phyloP scores from a whole-genome alignment of 2,888 invertebrate species.

The Eurytoma adleriae region DNA sequence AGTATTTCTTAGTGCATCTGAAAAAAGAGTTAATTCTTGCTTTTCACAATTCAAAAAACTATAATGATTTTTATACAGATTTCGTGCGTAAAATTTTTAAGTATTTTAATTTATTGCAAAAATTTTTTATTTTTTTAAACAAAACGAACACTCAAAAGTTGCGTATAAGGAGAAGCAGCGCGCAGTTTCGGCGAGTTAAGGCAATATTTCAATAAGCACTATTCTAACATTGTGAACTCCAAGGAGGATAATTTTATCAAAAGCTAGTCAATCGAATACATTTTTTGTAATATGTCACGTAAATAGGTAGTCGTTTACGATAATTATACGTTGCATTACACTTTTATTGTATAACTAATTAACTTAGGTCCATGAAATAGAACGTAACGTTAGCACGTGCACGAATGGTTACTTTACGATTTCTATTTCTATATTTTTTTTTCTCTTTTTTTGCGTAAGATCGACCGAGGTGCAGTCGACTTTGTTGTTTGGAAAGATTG shows the following conservation, averaged over 20 bases:
- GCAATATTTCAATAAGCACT: conserved; percentile 54
- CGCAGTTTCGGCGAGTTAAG: conserved; percentile 33
- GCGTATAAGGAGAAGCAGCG: conserved; percentile 12
- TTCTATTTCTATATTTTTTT: conserved; percentile 25
- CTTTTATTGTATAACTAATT: conserved; percentile 54
- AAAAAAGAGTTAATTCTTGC: too few relatives aligned
- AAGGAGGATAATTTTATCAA: conserved; percentile 53
- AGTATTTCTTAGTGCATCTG: too few relatives aligned
- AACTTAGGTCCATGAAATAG: conserved; percentile 47
- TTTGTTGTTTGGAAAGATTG: conserved; percentile 54
- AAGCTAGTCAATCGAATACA: conserved; percentile 59
- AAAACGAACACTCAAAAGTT: background rate
- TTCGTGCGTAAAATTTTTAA: too few relatives aligned
- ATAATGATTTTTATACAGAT: too few relatives aligned
- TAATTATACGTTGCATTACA: conserved; percentile 55
- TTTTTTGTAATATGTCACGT: conserved; percentile 57
- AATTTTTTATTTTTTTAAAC: background rate
- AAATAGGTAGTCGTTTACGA: conserved; percentile 53
- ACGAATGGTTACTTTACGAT: conserved; percentile 38
- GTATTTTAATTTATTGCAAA: too few relatives aligned
- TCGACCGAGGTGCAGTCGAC: conserved; percentile 40
- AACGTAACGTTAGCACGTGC: conserved; percentile 43
- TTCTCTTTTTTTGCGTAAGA: background rate
- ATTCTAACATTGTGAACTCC: conserved; percentile 43
- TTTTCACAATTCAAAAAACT: too few relatives aligned